Percentiles rank a stretch among this genome's conserved stretches.
phyloP scores from a whole-genome alignment of 2,888 invertebrate genomes.

The Amiota minor region DNA sequence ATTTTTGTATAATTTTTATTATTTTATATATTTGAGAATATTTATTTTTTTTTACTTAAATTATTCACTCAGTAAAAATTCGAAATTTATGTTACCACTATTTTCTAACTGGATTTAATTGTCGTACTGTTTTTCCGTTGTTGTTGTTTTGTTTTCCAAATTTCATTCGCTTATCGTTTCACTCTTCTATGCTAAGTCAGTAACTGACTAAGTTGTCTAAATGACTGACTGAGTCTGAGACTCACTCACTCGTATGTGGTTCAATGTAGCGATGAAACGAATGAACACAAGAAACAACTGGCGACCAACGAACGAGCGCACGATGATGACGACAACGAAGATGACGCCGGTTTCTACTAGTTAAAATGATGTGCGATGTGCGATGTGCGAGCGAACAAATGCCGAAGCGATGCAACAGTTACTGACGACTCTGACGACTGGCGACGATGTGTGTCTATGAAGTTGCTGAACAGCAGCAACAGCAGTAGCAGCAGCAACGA shows the following conservation, averaged over 20 bases:
- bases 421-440: constrained; percentile 36
- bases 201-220: constrained; percentile 24
- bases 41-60: background rate
- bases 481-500: constrained; percentile 22
- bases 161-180: background rate
- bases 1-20: background rate
- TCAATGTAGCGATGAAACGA: constrained; percentile 42
- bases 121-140: background rate
- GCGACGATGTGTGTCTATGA: constrained; percentile 5
- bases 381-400: constrained; percentile 72
- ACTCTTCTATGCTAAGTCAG: background rate
- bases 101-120: constrained; percentile 6
- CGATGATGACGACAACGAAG: constrained; percentile 13
- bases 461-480: constrained; percentile 39
- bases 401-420: constrained; percentile 58
- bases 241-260: constrained; percentile 18
- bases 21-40: background rate
- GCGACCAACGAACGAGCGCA: constrained; percentile 32
- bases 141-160: background rate
- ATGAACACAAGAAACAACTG: constrained; percentile 14
- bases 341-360: constrained; percentile 11
- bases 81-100: constrained; percentile 2
- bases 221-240: constrained; percentile 2
- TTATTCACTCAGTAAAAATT: background rate
- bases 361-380: constrained; percentile 20